Conservation (phyloP, 2,888 invertebrate genomes). For the Acholoe squamosa region DNA sequence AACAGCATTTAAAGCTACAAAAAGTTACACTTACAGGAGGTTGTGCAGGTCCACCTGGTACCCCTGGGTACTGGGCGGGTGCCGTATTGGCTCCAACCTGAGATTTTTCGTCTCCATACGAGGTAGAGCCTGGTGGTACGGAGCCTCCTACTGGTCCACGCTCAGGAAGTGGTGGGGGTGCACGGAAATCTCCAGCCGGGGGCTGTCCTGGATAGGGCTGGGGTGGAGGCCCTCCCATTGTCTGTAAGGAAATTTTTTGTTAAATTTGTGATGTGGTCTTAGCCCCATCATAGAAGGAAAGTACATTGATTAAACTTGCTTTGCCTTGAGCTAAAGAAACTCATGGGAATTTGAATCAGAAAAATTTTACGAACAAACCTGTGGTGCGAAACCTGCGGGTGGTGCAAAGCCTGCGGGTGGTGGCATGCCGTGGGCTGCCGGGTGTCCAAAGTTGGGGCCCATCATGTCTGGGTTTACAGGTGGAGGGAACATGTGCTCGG, state of each 20-base stretch:
- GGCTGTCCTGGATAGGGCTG: not conserved
- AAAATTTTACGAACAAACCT: not conserved
- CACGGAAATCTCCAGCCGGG: not conserved
- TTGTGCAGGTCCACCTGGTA: not conserved
- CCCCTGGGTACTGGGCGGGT: not conserved
- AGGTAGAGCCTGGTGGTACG: not conserved
- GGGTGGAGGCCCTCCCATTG: no score
- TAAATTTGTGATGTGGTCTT: no score
- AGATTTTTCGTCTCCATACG: not conserved
- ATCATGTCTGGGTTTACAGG: constrained; percentile 5
- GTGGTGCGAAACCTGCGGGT: not conserved
- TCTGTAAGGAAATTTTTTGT: no score
- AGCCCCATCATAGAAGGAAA: no score
- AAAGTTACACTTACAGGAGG: not conserved
- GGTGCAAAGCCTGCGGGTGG: constrained; percentile 5
- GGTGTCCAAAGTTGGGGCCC: not conserved
- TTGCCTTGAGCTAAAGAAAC: no score
- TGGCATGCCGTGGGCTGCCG: not conserved
- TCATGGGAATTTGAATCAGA: no score
- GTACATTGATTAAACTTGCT: no score
- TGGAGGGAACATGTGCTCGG: constrained; percentile 15
- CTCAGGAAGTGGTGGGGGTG: not conserved
- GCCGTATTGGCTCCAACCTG: not conserved
- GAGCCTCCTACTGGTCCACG: not conserved
- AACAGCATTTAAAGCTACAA: no score